Base-by-base conservation (phyloP, 2,888 invertebrate species). In the Hartigia nigra region DNA sequence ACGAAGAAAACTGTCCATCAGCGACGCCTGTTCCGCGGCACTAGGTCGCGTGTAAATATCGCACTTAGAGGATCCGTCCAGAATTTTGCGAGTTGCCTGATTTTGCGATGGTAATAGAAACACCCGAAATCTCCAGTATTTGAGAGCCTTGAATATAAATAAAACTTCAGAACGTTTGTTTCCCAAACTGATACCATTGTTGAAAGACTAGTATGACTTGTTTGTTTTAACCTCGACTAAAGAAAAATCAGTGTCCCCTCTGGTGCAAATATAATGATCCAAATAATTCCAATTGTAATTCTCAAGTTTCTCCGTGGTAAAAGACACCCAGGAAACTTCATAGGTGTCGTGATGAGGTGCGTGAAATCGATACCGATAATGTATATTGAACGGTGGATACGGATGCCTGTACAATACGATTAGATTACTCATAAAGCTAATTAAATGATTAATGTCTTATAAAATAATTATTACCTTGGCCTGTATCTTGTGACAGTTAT, bases 251-350 rank as follows among this genome's bases (percentile, higher is more conserved):
- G 97, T 96, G 90, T 98, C 98, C 0, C 98, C 98, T 81, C 98
- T 94, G 0, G 98, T 98, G 89, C 98, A 98, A 83, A 99, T 98
- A 90, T 98, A 99, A 91, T 98, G 97, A 92, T 99, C 99, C 92
- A 99, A 94, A 90, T 98, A 98, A 92, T 98, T 99, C 99, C 99
- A 99, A 92, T 98, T 98, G 91, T 97, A 99, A 86, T 97, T 98
- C 92, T 99, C 99, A 77, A 98, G 92, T 89, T 98, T 97, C 92
- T 99, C 98, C 0, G 98, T 98, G 1, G 96, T 96, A 91, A 99
- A 99, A 74, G 97, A 96, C 0, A 98, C 98, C 94, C 97, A 97
- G 0, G 98, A 98, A 70, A 98, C 96, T 91, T 98, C 98, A 91
- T 98, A 99, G 0, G 96, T 96, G 85, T 96, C 96, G 91, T 97